A percentile compares a stretch with the other conserved stretches of the same genome.
These are phyloP conservation scores for Phycodurus eques DNA, from an alignment of 2,113 vertebrate genomes.

Conservation along the genomic window DNA sequence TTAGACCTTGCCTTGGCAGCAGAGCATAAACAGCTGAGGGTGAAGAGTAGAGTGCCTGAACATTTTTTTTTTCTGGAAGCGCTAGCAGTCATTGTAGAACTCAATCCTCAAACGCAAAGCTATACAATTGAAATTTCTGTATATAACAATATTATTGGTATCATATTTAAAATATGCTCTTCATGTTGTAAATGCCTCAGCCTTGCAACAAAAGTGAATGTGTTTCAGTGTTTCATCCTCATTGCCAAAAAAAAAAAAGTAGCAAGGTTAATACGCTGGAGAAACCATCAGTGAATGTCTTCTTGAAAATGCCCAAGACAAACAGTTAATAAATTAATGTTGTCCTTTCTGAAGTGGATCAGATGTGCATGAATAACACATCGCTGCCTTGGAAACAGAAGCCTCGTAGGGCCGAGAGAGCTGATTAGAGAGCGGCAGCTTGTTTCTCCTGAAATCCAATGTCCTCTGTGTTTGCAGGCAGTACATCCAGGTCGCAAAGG, in stretches of 20 bases:
- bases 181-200: no score
- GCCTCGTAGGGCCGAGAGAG: constrained; percentile 27
- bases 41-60: constrained; percentile 35
- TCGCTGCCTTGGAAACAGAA: constrained; percentile 53
- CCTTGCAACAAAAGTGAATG: neutral
- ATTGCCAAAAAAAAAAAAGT: neutral
- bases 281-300: neutral
- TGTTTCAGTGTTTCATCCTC: neutral
- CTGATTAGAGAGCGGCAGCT: constrained; percentile 43
- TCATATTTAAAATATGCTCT: neutral
- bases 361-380: constrained; percentile 21
- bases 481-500: constrained; percentile 18
- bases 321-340: constrained; percentile 22
- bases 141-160: neutral
- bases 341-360: constrained; percentile 22
- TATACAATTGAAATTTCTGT: neutral
- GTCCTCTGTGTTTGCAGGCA: constrained; percentile 29
- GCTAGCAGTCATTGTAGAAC: neutral
- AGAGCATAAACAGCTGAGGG: constrained; percentile 48
- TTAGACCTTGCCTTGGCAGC: constrained; percentile 67
- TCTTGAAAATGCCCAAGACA: constrained; percentile 1
- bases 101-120: neutral
- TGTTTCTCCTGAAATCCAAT: constrained; percentile 22
- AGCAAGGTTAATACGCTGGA: neutral
- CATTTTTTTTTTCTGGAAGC: neutral